phyloP scores from a whole-genome alignment of 2,797 vertebrate species.

The Pipistrellus kuhlii region DNA sequence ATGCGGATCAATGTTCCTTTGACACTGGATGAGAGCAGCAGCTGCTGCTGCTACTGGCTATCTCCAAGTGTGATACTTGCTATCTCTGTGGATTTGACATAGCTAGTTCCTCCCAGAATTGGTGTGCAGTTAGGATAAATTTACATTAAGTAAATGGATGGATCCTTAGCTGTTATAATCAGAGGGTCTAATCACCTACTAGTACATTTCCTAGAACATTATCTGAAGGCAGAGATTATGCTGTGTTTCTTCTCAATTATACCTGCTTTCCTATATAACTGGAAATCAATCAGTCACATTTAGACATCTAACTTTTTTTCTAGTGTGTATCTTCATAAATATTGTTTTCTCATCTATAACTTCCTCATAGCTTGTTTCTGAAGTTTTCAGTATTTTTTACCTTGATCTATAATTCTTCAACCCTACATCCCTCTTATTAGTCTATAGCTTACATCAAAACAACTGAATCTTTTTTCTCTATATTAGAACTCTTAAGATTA shows the following conservation, averaged over 20 bases:
- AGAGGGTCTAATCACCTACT: background rate
- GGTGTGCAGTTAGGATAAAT: background rate
- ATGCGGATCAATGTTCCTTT: background rate
- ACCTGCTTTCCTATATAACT: background rate
- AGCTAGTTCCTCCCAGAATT: background rate
- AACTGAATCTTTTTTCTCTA: background rate
- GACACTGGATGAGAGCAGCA: background rate
- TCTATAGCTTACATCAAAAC: background rate
- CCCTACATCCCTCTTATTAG: background rate
- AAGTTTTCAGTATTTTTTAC: background rate
- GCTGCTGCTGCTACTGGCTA: background rate
- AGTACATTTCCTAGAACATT: background rate
- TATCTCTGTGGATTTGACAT: background rate
- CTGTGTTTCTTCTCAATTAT: background rate
- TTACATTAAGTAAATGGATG: background rate
- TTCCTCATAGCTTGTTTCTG: background rate
- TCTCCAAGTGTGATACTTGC: background rate
- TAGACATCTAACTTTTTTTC: background rate
- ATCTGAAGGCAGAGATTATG: background rate
- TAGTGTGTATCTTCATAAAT: background rate
- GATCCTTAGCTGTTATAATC: background rate
- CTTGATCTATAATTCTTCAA: background rate
- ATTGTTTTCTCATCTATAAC: background rate
- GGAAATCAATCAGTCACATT: background rate
- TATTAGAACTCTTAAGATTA: background rate